Evolutionary conservation across 2,113 vertebrate genomes (phyloP).

Genomic region (Glareola pratincola): DNA sequence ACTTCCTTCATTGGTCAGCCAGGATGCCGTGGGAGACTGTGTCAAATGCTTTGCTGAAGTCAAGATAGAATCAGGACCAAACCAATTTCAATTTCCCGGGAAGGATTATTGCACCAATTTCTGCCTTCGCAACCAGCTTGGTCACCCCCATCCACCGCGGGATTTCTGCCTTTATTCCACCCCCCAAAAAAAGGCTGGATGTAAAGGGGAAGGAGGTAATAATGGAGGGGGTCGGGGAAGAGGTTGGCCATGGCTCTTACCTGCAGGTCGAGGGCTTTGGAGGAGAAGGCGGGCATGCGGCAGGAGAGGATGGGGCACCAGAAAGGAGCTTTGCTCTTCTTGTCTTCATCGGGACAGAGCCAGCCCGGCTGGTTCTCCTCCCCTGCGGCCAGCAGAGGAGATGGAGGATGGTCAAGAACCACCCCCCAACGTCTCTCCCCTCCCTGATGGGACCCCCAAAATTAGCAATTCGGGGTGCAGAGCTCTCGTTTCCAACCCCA

Average conservation of each 20-base stretch:
- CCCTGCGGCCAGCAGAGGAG: constrained; percentile 53
- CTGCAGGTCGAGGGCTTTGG: constrained; percentile 80
- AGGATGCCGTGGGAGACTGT: no score
- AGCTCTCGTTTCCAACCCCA: not conserved
- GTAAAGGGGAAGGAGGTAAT: not conserved
- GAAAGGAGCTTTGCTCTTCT: constrained; percentile 81
- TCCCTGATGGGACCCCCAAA: not conserved
- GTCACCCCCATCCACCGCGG: accelerated
- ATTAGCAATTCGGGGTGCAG: not conserved
- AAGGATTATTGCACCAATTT: not conserved
- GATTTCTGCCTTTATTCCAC: not conserved
- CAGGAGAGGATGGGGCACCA: constrained; percentile 87
- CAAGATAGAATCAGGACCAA: not conserved
- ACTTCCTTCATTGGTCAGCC: no score
- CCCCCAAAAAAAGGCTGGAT: not conserved
- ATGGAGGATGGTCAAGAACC: accelerated
- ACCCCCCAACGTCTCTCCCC: not conserved
- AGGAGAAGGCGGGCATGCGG: constrained; percentile 83
- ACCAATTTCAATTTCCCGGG: not conserved
- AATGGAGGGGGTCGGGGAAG: not conserved
- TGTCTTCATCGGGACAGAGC: constrained; percentile 88
- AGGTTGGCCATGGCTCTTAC: constrained; percentile 3
- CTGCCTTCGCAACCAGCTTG: not conserved
- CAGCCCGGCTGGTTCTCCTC: constrained; percentile 94
- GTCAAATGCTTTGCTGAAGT: no score